phyloP scores from a whole-genome alignment of 1,140 invertebrate species.

The Papilio glaucus region DNA sequence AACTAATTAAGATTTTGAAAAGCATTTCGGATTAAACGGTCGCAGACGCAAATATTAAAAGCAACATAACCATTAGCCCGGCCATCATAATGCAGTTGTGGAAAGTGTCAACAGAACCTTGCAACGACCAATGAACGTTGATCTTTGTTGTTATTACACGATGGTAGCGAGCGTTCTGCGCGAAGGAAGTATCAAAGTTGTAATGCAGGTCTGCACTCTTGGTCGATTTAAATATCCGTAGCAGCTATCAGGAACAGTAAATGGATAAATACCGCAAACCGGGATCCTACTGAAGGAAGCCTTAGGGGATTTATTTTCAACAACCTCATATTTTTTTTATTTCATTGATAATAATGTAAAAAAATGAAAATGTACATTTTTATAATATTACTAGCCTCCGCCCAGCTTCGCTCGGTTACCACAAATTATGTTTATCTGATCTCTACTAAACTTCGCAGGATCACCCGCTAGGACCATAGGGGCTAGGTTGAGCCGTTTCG shows the following conservation, averaged over 20 bases:
- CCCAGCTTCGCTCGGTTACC: no score
- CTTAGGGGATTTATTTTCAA: neutral
- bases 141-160: conserved; percentile 16
- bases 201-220: conserved; percentile 30
- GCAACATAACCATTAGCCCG: conserved; percentile 41
- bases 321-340: no score
- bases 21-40: conserved; percentile 9
- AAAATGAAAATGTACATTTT: no score
- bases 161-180: neutral
- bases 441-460: no score
- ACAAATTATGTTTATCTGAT: no score
- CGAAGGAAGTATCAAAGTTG: conserved; percentile 24
- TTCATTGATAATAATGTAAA: no score
- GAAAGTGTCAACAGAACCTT: conserved; percentile 51
- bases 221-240: conserved; percentile 47
- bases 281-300: conserved; percentile 45
- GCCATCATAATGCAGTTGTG: conserved; percentile 48
- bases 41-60: conserved; percentile 42
- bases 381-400: no score
- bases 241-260: conserved; percentile 48
- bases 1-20: conserved; percentile 28
- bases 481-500: no score
- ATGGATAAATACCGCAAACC: conserved; percentile 49
- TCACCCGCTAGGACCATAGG: no score
- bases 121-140: conserved; percentile 37